Percentiles rank a stretch among this genome's conserved stretches.
phyloP scores from a whole-genome alignment of 2,888 invertebrate species.

The Melinopterus prodromus region DNA sequence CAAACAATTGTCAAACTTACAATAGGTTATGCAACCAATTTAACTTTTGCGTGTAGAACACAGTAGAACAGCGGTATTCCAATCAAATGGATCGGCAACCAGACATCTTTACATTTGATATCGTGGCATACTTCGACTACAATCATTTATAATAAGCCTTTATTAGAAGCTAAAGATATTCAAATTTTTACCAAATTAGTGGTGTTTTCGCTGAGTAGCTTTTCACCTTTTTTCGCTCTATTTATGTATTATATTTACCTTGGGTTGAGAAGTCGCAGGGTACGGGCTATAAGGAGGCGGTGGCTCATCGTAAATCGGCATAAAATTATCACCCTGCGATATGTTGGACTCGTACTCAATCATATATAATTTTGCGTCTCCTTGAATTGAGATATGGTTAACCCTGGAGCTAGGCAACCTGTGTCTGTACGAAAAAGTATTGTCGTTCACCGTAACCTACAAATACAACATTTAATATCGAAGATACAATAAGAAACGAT shows the following conservation, averaged over 20 bases:
- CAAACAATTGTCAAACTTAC: too few relatives aligned
- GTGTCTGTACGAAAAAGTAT: constrained; percentile 79
- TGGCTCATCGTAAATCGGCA: constrained; percentile 13
- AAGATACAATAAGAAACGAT: too few relatives aligned
- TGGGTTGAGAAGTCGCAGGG: not conserved
- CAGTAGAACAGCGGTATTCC: too few relatives aligned
- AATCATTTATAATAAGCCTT: too few relatives aligned
- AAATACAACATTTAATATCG: not conserved
- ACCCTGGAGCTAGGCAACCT: constrained; percentile 72
- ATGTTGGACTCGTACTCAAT: constrained; percentile 67
- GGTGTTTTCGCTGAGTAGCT: not conserved
- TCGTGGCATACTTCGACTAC: too few relatives aligned
- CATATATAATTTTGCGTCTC: constrained; percentile 73
- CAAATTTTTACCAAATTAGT: not conserved
- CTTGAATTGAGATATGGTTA: constrained; percentile 76
- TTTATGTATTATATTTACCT: not conserved
- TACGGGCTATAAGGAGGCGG: constrained; percentile 7
- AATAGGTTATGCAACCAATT: too few relatives aligned
- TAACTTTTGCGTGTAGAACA: too few relatives aligned
- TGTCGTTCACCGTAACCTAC: constrained; percentile 63
- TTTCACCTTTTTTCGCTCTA: not conserved
- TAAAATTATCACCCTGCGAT: not conserved
- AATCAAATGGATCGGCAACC: too few relatives aligned
- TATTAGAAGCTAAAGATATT: not conserved
- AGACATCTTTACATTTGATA: too few relatives aligned